Evolutionary conservation across 30 jellyfish, hydroid and myxozoan species (phyloP), one percentile per base, ranked within the genome.

Genomic region (Sanderia malayensis): DNA sequence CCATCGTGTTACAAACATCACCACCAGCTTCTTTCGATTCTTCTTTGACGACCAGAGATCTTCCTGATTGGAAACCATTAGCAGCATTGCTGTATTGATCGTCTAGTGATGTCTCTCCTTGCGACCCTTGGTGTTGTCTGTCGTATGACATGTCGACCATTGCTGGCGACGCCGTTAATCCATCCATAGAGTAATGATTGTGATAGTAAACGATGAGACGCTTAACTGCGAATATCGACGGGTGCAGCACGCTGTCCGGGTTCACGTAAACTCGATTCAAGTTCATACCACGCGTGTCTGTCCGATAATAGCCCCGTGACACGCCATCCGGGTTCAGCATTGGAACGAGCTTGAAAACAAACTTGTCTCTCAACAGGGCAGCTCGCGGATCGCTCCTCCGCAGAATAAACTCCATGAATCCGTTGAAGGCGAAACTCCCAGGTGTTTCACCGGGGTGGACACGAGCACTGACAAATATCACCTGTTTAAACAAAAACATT

Each of bases 371-470:
- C 24, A 91, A 75, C 22, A 70, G 86, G 21, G 37, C 26, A 9
- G 98, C 86, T 23, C 98, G 44, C 13, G 84, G 85, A 52, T 91
- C 98, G 53, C 66, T 71, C 46, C 45, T 46, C 29, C 94, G 26
- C 24, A 91, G 73, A 0, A 91, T 67, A 73, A 91, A 91, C 15
- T 84, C 86, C 4, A 91, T 66, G 55, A 91, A 91, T 0, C 98
- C 98, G 81, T 91, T 84, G 83, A 91, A 79, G 9, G 84, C 96
- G 61, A 91, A 91, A 67, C 96, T 82, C 18, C 92, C 23, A 1
- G 95, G 98, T 1, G 98, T 91, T 79, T 91, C 98, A 37, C 98
- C 98, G 0, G 98, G 98, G 46, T 91, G 98, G n/a, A 91, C 98
- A 4, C 98, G 96, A 26, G 97, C 85, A 0, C 88, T 76, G 26